Conservation (phyloP, 2,113 vertebrate genomes). For the Illadopsis cleaveri region DNA sequence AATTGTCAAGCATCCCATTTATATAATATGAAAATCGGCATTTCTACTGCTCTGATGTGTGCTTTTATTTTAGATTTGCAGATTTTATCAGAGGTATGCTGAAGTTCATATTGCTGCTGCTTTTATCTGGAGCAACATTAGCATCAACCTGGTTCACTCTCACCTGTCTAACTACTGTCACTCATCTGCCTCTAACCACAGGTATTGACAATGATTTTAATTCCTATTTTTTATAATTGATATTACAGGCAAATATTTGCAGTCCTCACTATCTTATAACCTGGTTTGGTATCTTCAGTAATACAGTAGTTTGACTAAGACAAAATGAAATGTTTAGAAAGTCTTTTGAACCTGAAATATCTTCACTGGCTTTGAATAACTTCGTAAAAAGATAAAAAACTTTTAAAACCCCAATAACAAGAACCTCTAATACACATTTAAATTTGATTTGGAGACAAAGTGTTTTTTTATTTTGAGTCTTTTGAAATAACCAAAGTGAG, state of each 20-base stretch:
- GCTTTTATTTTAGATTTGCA: conserved; percentile 86
- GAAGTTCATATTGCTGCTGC: conserved; percentile 93
- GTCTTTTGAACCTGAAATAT: neutral
- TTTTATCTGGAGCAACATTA: conserved; percentile 92
- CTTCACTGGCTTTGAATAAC: neutral
- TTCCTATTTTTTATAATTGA: neutral
- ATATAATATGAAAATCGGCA: neutral
- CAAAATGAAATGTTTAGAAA: neutral
- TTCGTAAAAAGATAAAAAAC: neutral
- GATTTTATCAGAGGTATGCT: conserved; percentile 97
- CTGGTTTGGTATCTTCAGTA: neutral
- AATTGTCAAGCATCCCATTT: conserved; percentile 13
- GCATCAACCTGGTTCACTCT: conserved; percentile 96
- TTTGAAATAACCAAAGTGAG: neutral
- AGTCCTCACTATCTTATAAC: neutral
- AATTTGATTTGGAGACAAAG: neutral
- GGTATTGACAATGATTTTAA: conserved; percentile 70
- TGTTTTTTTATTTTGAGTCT: neutral
- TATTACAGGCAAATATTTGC: neutral
- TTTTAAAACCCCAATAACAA: neutral
- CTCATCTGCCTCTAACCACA: conserved; percentile 93
- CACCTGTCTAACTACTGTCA: conserved; percentile 88
- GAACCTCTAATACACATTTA: neutral
- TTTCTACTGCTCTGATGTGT: conserved; percentile 29
- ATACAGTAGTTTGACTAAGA: neutral